Conservation (phyloP, 2,113 vertebrate species). For the Pachypanchax playfairii region DNA sequence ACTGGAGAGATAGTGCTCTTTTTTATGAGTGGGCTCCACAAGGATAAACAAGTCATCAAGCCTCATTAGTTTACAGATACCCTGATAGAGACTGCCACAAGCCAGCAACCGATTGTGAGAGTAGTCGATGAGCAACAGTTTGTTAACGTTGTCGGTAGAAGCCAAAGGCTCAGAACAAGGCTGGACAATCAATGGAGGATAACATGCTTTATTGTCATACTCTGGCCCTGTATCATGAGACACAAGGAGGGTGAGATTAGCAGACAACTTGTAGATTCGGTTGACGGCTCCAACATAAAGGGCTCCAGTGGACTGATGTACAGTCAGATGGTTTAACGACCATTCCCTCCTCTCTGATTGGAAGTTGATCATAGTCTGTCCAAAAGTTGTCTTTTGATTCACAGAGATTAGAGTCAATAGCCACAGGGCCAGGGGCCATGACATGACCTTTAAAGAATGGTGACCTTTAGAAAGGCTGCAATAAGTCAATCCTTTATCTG, state of each 20-base stretch:
- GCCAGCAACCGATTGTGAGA: slow-evolving; percentile 92
- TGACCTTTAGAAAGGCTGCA: slow-evolving; percentile 56
- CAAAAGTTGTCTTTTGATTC: slow-evolving; percentile 59
- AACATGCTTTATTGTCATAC: slow-evolving; percentile 95
- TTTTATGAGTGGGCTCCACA: slow-evolving; percentile 94
- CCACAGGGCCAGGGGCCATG: slow-evolving; percentile 75
- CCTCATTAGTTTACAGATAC: slow-evolving; percentile 93
- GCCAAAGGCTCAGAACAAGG: slow-evolving; percentile 90
- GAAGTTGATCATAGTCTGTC: slow-evolving; percentile 82
- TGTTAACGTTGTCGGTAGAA: slow-evolving; percentile 93
- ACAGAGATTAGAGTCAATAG: slow-evolving; percentile 77
- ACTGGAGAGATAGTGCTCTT: slow-evolving; percentile 95
- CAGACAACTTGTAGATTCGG: slow-evolving; percentile 91
- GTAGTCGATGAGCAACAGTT: slow-evolving; percentile 92
- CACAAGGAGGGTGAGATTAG: slow-evolving; percentile 90
- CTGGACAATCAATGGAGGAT: slow-evolving; percentile 94
- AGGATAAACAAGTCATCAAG: slow-evolving; percentile 94
- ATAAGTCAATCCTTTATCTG: slow-evolving; percentile 72
- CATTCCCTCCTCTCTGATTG: slow-evolving; percentile 89
- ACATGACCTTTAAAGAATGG: slow-evolving; percentile 56
- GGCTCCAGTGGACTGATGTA: slow-evolving; percentile 86
- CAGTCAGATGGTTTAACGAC: slow-evolving; percentile 91
- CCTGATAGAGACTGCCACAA: slow-evolving; percentile 95
- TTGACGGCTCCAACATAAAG: slow-evolving; percentile 93
- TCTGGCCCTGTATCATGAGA: slow-evolving; percentile 93